Evolutionary conservation across 2,113 vertebrate genomes (phyloP).

Genomic region (Nothoprocta pentlandii): DNA sequence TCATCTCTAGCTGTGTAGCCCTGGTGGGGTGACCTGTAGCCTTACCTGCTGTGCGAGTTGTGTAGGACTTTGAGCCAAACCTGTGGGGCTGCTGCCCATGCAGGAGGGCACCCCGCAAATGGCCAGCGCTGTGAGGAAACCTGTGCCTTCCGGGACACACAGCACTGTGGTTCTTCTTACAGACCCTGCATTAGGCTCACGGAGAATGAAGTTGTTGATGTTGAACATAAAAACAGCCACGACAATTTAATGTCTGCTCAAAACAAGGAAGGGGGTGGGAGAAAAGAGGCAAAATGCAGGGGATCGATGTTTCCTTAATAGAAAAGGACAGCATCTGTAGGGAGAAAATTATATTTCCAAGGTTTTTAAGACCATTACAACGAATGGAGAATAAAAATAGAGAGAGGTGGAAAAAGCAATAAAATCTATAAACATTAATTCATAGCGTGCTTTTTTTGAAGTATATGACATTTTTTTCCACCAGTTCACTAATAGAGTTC

Average conservation of each 20-base stretch:
- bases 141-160: not conserved
- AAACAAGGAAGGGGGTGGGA: not conserved
- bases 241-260: not conserved
- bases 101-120: not conserved
- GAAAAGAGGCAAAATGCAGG: not conserved
- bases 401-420: slow-evolving; percentile 33
- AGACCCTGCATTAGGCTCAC: not conserved
- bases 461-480: slow-evolving; percentile 61
- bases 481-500: slow-evolving; percentile 67
- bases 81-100: not conserved
- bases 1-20: no score
- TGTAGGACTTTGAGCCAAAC: not conserved
- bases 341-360: slow-evolving; percentile 68
- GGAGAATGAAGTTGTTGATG: slow-evolving; percentile 9
- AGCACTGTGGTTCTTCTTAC: not conserved
- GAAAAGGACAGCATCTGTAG: slow-evolving; percentile 61
- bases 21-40: not conserved
- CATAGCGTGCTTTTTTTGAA: slow-evolving; percentile 64
- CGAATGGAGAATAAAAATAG: slow-evolving; percentile 41
- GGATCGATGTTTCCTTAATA: slow-evolving; percentile 61
- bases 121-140: not conserved
- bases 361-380: slow-evolving; percentile 44
- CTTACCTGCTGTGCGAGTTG: not conserved
- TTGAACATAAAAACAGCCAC: not conserved
- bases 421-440: slow-evolving; percentile 78